These are phyloP conservation scores for Drosophila orena DNA, from an alignment of 1,140 invertebrate genomes.

Conservation along the genomic window DNA sequence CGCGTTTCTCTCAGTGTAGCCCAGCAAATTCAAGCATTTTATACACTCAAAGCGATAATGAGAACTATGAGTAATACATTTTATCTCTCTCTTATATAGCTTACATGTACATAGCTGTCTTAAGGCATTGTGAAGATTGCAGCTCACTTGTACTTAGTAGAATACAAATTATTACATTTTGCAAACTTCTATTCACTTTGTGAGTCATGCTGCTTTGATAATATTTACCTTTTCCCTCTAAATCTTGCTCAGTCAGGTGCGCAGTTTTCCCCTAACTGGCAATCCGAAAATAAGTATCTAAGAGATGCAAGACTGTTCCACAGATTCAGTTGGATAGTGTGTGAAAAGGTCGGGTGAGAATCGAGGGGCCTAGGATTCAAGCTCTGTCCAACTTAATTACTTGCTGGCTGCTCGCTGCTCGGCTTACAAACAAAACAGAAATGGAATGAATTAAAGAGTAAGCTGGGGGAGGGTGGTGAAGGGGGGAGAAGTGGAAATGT, in stretches of 20 bases:
- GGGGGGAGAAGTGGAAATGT: too few species aligned
- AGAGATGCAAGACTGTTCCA: constrained; percentile 13
- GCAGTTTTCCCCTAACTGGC: constrained; percentile 13
- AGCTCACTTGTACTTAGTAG: too few species aligned
- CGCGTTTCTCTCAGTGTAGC: constrained; percentile 11
- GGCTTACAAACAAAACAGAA: constrained; percentile 55
- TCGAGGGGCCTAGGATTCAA: constrained; percentile 4
- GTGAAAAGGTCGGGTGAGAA: background rate
- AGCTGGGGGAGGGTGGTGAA: background rate
- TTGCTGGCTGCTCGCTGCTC: constrained; percentile 29
- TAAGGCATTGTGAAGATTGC: too few species aligned
- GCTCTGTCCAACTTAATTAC: constrained; percentile 47
- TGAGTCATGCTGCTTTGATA: too few species aligned
- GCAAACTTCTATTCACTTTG: background rate
- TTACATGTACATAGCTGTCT: too few species aligned
- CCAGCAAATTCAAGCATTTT: background rate
- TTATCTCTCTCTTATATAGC: too few species aligned
- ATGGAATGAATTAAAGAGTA: constrained; percentile 45
- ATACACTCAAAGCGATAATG: too few species aligned
- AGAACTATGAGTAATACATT: too few species aligned
- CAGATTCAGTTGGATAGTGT: constrained; percentile 10
- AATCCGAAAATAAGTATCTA: constrained; percentile 21
- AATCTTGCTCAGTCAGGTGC: constrained; percentile 5
- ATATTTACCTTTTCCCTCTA: background rate
- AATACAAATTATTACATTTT: background rate